phyloP scores from a whole-genome alignment of 1,140 invertebrate genomes.

The Choristoneura fumiferana region DNA sequence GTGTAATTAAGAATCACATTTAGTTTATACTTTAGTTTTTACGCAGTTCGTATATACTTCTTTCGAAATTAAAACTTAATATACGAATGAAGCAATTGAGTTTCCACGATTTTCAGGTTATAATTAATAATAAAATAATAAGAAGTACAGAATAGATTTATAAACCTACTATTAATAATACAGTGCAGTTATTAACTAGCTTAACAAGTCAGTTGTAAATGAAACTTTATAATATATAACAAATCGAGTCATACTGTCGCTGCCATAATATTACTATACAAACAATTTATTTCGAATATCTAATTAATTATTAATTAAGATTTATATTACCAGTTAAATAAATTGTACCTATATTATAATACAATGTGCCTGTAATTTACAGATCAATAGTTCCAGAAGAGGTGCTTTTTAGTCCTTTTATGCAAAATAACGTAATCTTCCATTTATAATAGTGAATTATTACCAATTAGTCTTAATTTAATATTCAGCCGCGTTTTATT shows the following conservation, averaged over 20 bases:
- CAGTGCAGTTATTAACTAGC: not conserved
- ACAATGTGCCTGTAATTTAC: constrained; percentile 51
- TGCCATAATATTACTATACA: constrained; percentile 32
- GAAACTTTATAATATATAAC: not conserved
- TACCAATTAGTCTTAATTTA: constrained; percentile 35
- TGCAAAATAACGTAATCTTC: constrained; percentile 37
- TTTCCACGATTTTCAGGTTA: not conserved
- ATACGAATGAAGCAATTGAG: not conserved
- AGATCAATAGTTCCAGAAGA: constrained; percentile 52
- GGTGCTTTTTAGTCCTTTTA: constrained; percentile 46
- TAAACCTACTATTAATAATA: too few species aligned
- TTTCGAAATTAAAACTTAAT: not conserved
- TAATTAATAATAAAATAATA: too few species aligned
- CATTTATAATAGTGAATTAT: constrained; percentile 34
- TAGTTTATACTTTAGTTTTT: constrained; percentile 38
- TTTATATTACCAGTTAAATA: constrained; percentile 37
- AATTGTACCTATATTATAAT: constrained; percentile 33
- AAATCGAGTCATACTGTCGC: constrained; percentile 18
- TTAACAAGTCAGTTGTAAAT: not conserved
- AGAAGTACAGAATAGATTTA: too few species aligned
- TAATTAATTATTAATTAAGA: constrained; percentile 16
- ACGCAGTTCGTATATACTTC: constrained; percentile 18
- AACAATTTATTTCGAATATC: constrained; percentile 4
- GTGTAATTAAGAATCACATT: constrained; percentile 67
- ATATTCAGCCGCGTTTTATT: constrained; percentile 4